Conservation (phyloP, 35 echinoderm and acorn worm genomes). For the Eucidaris tribuloides region DNA sequence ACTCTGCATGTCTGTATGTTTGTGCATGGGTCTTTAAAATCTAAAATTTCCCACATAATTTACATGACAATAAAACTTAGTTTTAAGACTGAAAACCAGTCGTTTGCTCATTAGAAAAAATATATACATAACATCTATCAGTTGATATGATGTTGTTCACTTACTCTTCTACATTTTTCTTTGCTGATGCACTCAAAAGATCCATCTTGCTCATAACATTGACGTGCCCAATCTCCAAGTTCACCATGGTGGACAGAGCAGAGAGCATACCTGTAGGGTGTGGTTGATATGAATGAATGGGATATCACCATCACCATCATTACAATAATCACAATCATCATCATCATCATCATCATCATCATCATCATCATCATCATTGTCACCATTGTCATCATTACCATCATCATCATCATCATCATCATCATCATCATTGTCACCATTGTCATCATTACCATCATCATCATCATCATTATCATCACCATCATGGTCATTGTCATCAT, state of each 20-base stretch:
- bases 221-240: conserved; percentile 92
- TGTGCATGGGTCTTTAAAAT: too few species aligned
- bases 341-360: too few species aligned
- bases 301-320: too few species aligned
- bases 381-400: neutral
- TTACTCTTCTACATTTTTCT: conserved; percentile 66
- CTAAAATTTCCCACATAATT: too few species aligned
- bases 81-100: too few species aligned
- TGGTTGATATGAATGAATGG: too few species aligned
- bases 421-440: neutral
- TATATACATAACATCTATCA: too few species aligned
- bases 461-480: neutral
- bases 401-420: conserved; percentile 10
- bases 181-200: conserved; percentile 56
- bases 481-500: neutral
- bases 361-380: neutral
- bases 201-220: conserved; percentile 99
- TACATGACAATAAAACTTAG: too few species aligned
- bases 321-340: too few species aligned
- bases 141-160: too few species aligned
- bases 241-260: conserved; percentile 94
- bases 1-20: too few species aligned
- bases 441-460: neutral
- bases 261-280: conserved; percentile 80
- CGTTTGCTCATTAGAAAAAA: too few species aligned